Percentiles rank a stretch among this genome's conserved stretches.
Evolutionary conservation across 2,797 vertebrate genomes (phyloP).

Genomic region (Furcifer pardalis): DNA sequence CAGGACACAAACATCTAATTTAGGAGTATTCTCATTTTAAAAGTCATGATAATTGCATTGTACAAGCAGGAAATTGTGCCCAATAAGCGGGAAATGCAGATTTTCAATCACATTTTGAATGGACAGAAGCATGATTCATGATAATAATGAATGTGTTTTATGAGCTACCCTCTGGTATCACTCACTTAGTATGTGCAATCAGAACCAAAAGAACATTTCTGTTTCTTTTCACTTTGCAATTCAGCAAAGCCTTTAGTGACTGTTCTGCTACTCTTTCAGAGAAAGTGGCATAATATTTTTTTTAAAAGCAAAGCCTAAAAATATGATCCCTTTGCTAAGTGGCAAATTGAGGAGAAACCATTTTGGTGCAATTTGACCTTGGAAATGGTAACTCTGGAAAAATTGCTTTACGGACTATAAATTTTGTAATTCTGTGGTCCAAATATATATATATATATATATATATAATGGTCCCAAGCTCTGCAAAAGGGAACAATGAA

Average conservation of each 20-base stretch:
- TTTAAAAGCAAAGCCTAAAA: not conserved
- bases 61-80: not conserved
- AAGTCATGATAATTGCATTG: not conserved
- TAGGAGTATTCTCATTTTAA: not conserved
- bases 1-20: not conserved
- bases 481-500: too few relatives aligned
- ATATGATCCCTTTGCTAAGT: not conserved
- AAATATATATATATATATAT: too few relatives aligned
- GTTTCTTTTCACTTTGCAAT: constrained; percentile 4
- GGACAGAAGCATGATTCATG: not conserved
- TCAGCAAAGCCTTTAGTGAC: not conserved
- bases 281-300: constrained; percentile 3
- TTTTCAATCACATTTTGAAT: not conserved
- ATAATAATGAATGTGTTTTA: constrained; percentile 1
- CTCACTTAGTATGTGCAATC: not conserved
- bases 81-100: constrained; percentile 28
- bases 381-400: not conserved
- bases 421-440: not conserved
- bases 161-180: not conserved
- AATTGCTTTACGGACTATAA: not conserved
- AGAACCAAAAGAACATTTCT: constrained; percentile 5
- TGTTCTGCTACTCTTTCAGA: not conserved
- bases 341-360: not conserved
- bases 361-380: not conserved
- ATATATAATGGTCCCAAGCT: too few relatives aligned